Conservation (phyloP, 2,888 invertebrate species). For the Dysmachus trigonus region DNA sequence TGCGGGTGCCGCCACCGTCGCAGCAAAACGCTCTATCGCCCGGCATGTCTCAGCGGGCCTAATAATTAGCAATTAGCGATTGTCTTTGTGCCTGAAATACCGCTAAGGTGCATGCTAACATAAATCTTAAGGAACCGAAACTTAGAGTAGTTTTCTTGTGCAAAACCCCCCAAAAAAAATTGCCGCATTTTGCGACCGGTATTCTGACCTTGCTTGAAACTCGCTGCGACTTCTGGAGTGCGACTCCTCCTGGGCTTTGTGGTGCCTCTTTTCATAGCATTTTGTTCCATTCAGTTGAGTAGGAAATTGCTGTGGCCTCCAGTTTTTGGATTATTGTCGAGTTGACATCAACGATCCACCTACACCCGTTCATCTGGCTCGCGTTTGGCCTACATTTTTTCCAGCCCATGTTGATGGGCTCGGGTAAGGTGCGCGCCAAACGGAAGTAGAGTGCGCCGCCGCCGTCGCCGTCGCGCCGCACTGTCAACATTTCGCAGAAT, state of each 20-base stretch:
- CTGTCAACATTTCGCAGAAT: neutral
- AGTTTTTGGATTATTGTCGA: neutral
- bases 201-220: neutral
- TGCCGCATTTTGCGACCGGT: neutral
- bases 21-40: neutral
- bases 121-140: neutral
- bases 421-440: neutral
- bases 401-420: neutral
- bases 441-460: constrained; percentile 11
- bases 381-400: constrained; percentile 28
- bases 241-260: neutral
- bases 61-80: neutral
- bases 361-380: neutral
- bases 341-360: constrained; percentile 26
- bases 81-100: neutral
- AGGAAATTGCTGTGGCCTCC: constrained; percentile 34
- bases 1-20: neutral
- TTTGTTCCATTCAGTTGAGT: constrained; percentile 29
- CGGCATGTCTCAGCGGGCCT: neutral
- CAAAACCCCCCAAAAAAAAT: neutral
- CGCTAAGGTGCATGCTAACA: neutral
- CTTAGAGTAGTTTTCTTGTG: neutral
- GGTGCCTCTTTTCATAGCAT: neutral
- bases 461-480: too few relatives aligned
- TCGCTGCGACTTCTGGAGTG: neutral